Evolutionary conservation across 2,888 invertebrate genomes (phyloP).

Genomic region (Xanthostigma xanthostigma): DNA sequence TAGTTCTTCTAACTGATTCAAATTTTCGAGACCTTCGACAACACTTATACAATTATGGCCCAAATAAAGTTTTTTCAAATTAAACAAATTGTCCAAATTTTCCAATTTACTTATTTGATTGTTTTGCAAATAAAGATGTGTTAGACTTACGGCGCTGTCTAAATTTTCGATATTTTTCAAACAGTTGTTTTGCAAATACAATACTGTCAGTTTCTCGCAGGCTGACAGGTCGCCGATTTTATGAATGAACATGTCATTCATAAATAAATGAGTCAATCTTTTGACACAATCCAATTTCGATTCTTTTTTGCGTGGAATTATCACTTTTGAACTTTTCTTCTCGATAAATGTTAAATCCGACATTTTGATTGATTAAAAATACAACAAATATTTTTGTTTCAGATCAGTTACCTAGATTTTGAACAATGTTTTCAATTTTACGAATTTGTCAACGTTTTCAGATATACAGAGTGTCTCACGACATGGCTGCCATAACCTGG

Average conservation of each 20-base stretch:
- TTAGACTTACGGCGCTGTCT: constrained; percentile 34
- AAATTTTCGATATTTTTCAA: constrained; percentile 41
- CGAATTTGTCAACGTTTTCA: no score
- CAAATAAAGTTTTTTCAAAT: constrained; percentile 63
- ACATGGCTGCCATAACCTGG: no score
- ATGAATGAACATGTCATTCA: constrained; percentile 12
- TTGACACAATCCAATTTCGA: constrained; percentile 6
- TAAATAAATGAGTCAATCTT: constrained; percentile 12
- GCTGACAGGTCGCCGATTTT: constrained; percentile 20
- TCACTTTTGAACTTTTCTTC: background rate
- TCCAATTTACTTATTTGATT: constrained; percentile 63
- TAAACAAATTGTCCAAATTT: constrained; percentile 47
- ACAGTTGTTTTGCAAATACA: constrained; percentile 48
- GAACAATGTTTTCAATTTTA: no score
- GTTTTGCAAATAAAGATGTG: constrained; percentile 61
- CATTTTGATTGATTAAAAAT: background rate
- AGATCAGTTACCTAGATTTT: no score
- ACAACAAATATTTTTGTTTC: no score
- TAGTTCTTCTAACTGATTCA: constrained; percentile 44
- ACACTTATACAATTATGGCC: constrained; percentile 52
- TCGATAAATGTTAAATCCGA: constrained; percentile 3
- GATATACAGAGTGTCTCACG: no score
- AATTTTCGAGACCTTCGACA: constrained; percentile 48
- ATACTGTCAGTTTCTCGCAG: constrained; percentile 36
- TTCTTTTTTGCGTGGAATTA: background rate